phyloP scores from a whole-genome alignment of 2,113 vertebrate genomes.

The Stigmatopora argus region DNA sequence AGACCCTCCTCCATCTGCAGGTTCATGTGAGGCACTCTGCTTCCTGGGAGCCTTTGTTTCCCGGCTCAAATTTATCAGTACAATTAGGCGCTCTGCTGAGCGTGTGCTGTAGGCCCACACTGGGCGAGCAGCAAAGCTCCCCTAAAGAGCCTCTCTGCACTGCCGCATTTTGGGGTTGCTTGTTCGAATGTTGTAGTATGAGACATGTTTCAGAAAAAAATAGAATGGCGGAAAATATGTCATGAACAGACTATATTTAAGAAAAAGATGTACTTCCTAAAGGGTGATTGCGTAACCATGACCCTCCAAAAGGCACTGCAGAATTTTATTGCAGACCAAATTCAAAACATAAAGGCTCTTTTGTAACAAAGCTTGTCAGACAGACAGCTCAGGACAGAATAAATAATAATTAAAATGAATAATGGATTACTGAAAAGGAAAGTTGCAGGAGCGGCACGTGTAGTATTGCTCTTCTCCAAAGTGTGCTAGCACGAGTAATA shows the following conservation, averaged over 20 bases:
- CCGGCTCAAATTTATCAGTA: constrained; percentile 53
- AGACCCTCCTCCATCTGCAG: constrained; percentile 13
- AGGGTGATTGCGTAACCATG: background rate
- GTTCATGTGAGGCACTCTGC: constrained; percentile 23
- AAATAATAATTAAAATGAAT: background rate
- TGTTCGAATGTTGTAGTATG: background rate
- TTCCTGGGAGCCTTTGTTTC: constrained; percentile 19
- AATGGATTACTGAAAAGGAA: constrained; percentile 9
- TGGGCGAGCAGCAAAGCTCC: constrained; percentile 34
- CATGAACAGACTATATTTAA: too few species aligned
- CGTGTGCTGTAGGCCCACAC: constrained; percentile 28
- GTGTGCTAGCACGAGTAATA: constrained; percentile 12
- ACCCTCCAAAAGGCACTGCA: too few species aligned
- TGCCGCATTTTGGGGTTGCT: constrained; percentile 20
- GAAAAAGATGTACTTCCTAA: too few species aligned
- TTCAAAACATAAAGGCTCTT: constrained; percentile 34
- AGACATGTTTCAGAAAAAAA: too few species aligned
- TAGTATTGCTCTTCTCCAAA: constrained; percentile 10
- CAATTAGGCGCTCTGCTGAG: constrained; percentile 60
- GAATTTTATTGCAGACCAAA: constrained; percentile 23
- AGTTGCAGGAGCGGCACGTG: constrained; percentile 11
- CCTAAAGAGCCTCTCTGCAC: constrained; percentile 28
- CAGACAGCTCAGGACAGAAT: constrained; percentile 14
- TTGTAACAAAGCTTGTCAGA: constrained; percentile 23
- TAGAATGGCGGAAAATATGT: too few species aligned